Base-by-base conservation (phyloP, 2,113 vertebrate species). In the Platichthys flesus region DNA sequence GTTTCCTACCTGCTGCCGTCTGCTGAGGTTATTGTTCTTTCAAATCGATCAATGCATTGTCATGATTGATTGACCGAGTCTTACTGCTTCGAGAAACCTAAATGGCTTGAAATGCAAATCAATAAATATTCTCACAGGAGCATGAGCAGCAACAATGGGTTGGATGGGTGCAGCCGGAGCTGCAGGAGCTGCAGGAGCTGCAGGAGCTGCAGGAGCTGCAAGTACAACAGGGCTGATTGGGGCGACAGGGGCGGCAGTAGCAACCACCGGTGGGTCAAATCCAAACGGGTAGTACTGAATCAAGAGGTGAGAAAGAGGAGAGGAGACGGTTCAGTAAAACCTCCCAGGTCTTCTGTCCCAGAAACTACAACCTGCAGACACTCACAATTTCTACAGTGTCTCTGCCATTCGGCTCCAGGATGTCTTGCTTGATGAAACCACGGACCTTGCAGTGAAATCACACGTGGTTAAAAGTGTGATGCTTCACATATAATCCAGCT, bases 401-500 rank as follows among this genome's bases (percentile, higher is more conserved):
- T 66, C 10, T 58, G 24, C 86, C 89, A 12, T 71, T 68, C 3
- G 76, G 35, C 49, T 81, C 14, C 1, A 56, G 79, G 56, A 91
- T 75, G 63, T 89, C 88, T 10, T 93, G 89, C 74, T 91, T 92
- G 51, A 92, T 87, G 67, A 90, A 90, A 45, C 91, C 86, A 5
- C 52, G 82, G 31, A 85, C 76, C 81, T 91, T 74, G 28, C n/a
- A 79, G 20, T 14, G 10, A 74, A 79, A 67, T 77, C 52, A 55
- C 40, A 26, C 47, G 49, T 64, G 74, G 14, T 74, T 51, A 23
- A 76, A 45, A 18, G 6, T 35, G 35, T 37, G 67, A 40, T 24
- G 23, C 21, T 0, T 54, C n/a, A 40, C n/a, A 35, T 63, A 9
- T 3, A 67, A 56, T 49, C 10, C 5, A 55, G 13, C 16, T 68